Evolutionary conservation across 2,113 vertebrate species (phyloP), one percentile per base, ranked within the genome.

Genomic region (Melanocharis versteri): DNA sequence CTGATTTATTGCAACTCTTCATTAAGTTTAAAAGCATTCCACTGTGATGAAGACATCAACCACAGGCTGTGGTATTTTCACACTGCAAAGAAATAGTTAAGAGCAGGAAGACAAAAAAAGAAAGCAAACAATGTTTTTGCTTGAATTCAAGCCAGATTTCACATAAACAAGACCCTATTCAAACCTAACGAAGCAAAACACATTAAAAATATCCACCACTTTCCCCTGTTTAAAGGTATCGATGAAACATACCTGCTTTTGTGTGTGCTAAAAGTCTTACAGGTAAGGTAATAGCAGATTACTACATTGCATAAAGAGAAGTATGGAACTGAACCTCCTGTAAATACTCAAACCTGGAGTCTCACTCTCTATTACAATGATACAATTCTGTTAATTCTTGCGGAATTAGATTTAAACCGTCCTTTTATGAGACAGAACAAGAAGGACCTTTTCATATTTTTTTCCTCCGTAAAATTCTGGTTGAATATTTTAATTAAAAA

Each of bases 21-120:
- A 97, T 98, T 98, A 98, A 97, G 96, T 98, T 98, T 98, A 98
- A 98, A 98, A 98, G 98, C 98, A 98, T 98, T 98, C 98, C 97
- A 97, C 86, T 40, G 85, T 95, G 96, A 97, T 98, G 98, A 98
- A 98, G 98, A 97, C 97, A 98, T 98, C 98, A 97, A 95, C 91
- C 96, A 97, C 96, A 90, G 91, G 66, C 89, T 91, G 89, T 88
- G 89, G 83, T 90, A 95, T 97, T 98, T 98, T 98, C 96, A 97
- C 94, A 96, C 96, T 97, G 95, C 93, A 97, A 96, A 96, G 91
- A 95, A 94, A 97, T 91, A 97, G 92, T 97, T 97, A 97, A 95
- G 72, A 89, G 71, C 96, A 97, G 97, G 96, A 98, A 98, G 93
- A 96, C 91, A 91, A 83, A 93, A 96, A 96, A 97, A 95, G 92